These are phyloP conservation scores for Blastobasis lacticolella DNA, from an alignment of 2,888 invertebrate species.

Conservation along the genomic window DNA sequence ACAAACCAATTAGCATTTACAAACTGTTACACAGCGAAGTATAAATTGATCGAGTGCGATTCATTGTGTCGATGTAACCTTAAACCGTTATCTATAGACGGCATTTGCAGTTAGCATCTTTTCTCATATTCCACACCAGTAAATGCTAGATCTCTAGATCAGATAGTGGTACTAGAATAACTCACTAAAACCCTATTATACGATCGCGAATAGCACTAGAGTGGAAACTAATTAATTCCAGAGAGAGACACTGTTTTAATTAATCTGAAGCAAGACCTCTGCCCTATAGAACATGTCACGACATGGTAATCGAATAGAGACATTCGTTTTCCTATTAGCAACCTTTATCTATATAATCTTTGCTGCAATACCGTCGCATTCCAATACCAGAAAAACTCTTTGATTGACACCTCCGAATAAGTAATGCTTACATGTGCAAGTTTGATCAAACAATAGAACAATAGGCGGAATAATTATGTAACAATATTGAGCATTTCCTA, in stretches of 20 bases:
- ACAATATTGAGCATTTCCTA: slow-evolving; percentile 18
- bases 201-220: background rate
- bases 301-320: slow-evolving; percentile 18
- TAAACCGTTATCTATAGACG: slow-evolving; percentile 20
- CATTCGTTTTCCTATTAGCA: slow-evolving; percentile 15
- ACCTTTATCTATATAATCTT: too few relatives aligned
- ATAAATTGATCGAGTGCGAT: background rate
- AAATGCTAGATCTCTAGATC: slow-evolving; percentile 21
- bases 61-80: slow-evolving; percentile 11
- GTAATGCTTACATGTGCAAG: slow-evolving; percentile 7
- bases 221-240: slow-evolving; percentile 7
- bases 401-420: slow-evolving; percentile 33
- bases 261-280: slow-evolving; percentile 6
- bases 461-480: slow-evolving; percentile 22
- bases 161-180: slow-evolving; percentile 4
- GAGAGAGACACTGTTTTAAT: slow-evolving; percentile 10
- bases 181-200: slow-evolving; percentile 3
- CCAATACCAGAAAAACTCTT: slow-evolving; percentile 18
- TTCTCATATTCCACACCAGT: slow-evolving; percentile 27
- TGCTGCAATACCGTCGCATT: background rate
- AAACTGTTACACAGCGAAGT: too few relatives aligned
- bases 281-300: slow-evolving; percentile 11
- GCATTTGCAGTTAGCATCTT: slow-evolving; percentile 25
- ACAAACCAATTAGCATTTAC: too few relatives aligned
- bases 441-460: slow-evolving; percentile 37